A percentile compares a stretch with the other conserved stretches of the same genome.
phyloP scores from a whole-genome alignment of 2,888 invertebrate genomes.

The Nomada goodeniana region DNA sequence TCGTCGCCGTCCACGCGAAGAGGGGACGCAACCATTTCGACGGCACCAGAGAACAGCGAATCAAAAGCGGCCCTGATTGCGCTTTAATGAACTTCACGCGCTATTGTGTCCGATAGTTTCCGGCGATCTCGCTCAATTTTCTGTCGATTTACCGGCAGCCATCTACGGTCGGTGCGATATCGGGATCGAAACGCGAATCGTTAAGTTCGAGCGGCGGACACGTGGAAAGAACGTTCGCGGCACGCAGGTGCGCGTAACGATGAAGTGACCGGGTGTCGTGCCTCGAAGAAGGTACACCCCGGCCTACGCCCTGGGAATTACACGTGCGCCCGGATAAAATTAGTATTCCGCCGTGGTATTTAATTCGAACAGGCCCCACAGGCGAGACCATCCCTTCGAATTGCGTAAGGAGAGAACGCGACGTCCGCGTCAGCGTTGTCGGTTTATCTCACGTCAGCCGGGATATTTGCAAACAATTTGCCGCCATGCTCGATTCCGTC shows the following conservation, averaged over 20 bases:
- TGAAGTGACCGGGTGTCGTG: neutral
- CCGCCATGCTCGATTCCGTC: slow-evolving; percentile 28
- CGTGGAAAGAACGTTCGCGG: too few species aligned
- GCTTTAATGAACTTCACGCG: slow-evolving; percentile 55
- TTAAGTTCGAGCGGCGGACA: neutral
- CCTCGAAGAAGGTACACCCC: neutral
- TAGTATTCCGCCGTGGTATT: slow-evolving; percentile 70
- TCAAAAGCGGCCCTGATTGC: slow-evolving; percentile 24
- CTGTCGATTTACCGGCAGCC: neutral
- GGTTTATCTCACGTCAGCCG: slow-evolving; percentile 57
- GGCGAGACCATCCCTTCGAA: slow-evolving; percentile 39
- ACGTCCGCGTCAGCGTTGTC: neutral
- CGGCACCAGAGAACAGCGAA: slow-evolving; percentile 1
- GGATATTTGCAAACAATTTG: slow-evolving; percentile 66
- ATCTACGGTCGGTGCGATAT: slow-evolving; percentile 1
- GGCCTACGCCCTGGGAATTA: slow-evolving; percentile 46
- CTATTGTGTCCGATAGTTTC: slow-evolving; percentile 19
- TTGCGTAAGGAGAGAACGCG: neutral
- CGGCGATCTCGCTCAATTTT: neutral
- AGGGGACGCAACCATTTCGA: slow-evolving; percentile 38
- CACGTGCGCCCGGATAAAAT: slow-evolving; percentile 63
- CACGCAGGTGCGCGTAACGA: neutral
- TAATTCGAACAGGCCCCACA: slow-evolving; percentile 46
- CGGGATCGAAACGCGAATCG: slow-evolving; percentile 21
- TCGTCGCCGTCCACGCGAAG: slow-evolving; percentile 2